Conservation (phyloP, 2,797 vertebrate species). For the Dermochelys coriacea region DNA sequence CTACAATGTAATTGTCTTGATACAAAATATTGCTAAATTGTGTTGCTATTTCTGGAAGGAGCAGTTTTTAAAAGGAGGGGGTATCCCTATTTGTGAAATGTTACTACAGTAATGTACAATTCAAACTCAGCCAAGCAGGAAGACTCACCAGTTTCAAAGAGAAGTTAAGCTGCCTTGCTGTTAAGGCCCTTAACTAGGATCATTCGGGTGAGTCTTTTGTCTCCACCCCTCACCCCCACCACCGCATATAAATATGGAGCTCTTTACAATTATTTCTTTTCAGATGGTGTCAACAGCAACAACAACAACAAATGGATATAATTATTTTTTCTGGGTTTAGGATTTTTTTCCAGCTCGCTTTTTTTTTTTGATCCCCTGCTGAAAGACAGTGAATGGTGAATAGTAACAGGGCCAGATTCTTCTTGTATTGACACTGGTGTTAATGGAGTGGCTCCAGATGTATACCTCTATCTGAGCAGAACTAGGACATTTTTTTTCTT, state of each 20-base stretch:
- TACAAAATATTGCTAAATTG: constrained; percentile 84
- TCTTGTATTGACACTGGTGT: not conserved
- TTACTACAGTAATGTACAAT: constrained; percentile 77
- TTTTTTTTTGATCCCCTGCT: not conserved
- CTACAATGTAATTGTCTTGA: constrained; percentile 83
- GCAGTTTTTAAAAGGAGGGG: constrained; percentile 73
- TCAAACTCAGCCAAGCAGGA: constrained; percentile 81
- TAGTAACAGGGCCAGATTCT: not conserved
- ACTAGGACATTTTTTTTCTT: not conserved
- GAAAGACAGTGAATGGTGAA: not conserved
- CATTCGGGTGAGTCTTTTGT: constrained; percentile 78
- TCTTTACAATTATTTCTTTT: constrained; percentile 76
- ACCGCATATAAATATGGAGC: constrained; percentile 33
- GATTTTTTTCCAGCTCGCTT: not conserved
- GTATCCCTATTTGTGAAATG: constrained; percentile 79
- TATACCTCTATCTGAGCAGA: not conserved
- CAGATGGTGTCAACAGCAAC: constrained; percentile 47
- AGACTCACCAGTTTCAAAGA: constrained; percentile 74
- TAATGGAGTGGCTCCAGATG: not conserved
- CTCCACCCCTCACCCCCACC: not conserved
- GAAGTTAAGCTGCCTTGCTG: constrained; percentile 71
- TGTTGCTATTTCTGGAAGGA: constrained; percentile 80
- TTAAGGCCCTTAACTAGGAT: constrained; percentile 80
- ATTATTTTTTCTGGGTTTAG: constrained; percentile 40
- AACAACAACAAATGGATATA: not conserved